Conservation (phyloP, 1,140 invertebrate genomes). For the Dermatophagoides farinae region DNA sequence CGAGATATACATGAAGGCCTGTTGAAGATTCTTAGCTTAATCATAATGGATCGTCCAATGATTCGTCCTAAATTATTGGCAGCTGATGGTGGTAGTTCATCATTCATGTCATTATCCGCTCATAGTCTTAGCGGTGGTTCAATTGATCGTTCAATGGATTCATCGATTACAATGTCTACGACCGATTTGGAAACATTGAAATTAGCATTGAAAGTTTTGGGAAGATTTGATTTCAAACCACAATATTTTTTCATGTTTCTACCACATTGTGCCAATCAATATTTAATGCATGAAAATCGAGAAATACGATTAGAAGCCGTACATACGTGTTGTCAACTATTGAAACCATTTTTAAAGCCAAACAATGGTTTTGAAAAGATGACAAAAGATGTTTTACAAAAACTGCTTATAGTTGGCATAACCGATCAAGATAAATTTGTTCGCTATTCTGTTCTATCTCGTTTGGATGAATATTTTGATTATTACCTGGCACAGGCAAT, state of each 20-base stretch:
- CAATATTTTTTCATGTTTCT: slow-evolving; percentile 81
- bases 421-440: slow-evolving; percentile 89
- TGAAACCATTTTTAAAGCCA: slow-evolving; percentile 47
- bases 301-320: slow-evolving; percentile 86
- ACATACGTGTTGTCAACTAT: slow-evolving; percentile 65
- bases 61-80: not conserved
- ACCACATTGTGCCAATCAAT: slow-evolving; percentile 70
- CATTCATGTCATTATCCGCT: no score
- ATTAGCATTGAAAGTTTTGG: slow-evolving; percentile 74
- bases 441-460: slow-evolving; percentile 71
- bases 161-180: not conserved
- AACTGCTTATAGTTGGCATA: slow-evolving; percentile 76
- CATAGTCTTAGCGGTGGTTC: no score
- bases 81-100: no score
- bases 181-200: slow-evolving; percentile 49
- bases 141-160: no score
- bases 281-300: slow-evolving; percentile 70
- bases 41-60: slow-evolving; percentile 58
- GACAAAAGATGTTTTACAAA: slow-evolving; percentile 54
- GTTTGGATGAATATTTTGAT: slow-evolving; percentile 82
- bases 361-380: slow-evolving; percentile 31
- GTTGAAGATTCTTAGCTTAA: slow-evolving; percentile 59
- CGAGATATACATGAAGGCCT: slow-evolving; percentile 76
- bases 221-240: slow-evolving; percentile 86
- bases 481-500: slow-evolving; percentile 85